Evolutionary conservation across 2,797 vertebrate species (phyloP).

Genomic region (Anguilla pacifica): DNA sequence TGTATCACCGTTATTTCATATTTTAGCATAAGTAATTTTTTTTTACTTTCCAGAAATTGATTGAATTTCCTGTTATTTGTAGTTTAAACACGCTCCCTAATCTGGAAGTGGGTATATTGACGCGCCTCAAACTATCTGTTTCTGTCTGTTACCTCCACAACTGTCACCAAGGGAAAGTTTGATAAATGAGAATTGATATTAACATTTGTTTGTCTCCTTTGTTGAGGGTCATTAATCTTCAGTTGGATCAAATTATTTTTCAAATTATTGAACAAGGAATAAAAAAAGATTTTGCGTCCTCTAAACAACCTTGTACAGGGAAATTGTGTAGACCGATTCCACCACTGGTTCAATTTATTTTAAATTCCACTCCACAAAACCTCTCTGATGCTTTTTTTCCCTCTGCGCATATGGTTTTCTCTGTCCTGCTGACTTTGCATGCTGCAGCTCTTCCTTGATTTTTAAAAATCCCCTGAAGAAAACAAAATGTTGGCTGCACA

Average conservation of each 20-base stretch:
- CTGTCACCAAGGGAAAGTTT: not conserved
- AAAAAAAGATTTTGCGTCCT: not conserved
- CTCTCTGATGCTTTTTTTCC: not conserved
- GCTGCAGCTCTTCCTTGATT: not conserved
- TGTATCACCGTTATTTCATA: not conserved
- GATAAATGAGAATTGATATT: slow-evolving; percentile 8
- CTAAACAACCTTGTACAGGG: not conserved
- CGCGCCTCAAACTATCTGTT: not conserved
- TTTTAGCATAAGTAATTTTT: not conserved
- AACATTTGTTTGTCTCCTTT: not conserved
- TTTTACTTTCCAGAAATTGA: not conserved
- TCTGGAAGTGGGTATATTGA: not conserved
- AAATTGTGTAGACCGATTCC: not conserved
- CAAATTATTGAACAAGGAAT: not conserved
- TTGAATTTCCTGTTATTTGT: not conserved
- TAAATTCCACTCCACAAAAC: not conserved
- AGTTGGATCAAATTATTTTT: not conserved
- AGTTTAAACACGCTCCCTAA: not conserved
- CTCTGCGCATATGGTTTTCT: not conserved
- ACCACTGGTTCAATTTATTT: not conserved
- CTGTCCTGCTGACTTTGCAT: not conserved
- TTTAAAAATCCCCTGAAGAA: not conserved
- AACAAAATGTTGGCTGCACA: slow-evolving; percentile 1
- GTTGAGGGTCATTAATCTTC: not conserved
- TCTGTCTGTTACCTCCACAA: not conserved